Evolutionary conservation across 2,797 vertebrate genomes (phyloP).

Genomic region (Heterohyrax brucei): DNA sequence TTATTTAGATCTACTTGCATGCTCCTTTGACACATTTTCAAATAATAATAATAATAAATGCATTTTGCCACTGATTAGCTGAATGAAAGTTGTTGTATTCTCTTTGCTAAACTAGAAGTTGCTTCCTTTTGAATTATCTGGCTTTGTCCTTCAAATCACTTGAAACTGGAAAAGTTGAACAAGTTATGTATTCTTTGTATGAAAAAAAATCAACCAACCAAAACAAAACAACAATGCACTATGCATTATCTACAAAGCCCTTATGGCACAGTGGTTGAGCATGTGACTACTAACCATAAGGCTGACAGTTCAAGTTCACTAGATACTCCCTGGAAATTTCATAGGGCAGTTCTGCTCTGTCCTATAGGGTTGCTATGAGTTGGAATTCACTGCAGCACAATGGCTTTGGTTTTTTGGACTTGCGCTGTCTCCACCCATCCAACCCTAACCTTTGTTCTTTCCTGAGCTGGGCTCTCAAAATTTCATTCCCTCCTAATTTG

Average conservation of each 20-base stretch:
- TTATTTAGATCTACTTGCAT: background rate
- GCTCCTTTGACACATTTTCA: background rate
- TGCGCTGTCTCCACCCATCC: background rate
- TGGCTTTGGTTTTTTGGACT: too few relatives aligned
- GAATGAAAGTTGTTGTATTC: conserved; percentile 27
- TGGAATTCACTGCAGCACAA: too few relatives aligned
- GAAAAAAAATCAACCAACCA: background rate
- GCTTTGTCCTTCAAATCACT: background rate
- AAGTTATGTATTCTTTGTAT: background rate
- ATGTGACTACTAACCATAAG: too few relatives aligned
- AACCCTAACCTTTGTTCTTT: background rate
- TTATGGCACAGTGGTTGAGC: too few relatives aligned
- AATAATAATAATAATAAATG: background rate
- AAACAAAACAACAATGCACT: too few relatives aligned
- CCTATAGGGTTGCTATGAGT: too few relatives aligned
- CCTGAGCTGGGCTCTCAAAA: background rate
- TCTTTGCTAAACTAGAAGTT: background rate
- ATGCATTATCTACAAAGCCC: too few relatives aligned
- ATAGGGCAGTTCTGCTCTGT: too few relatives aligned
- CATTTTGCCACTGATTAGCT: background rate
- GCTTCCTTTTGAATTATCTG: background rate
- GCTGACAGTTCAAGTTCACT: too few relatives aligned
- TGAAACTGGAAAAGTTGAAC: conserved; percentile 6
- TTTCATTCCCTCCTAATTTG: background rate
- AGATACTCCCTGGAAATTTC: too few relatives aligned